Conservation (phyloP, 2,797 vertebrate species). For the Rhinichthys osculus region DNA sequence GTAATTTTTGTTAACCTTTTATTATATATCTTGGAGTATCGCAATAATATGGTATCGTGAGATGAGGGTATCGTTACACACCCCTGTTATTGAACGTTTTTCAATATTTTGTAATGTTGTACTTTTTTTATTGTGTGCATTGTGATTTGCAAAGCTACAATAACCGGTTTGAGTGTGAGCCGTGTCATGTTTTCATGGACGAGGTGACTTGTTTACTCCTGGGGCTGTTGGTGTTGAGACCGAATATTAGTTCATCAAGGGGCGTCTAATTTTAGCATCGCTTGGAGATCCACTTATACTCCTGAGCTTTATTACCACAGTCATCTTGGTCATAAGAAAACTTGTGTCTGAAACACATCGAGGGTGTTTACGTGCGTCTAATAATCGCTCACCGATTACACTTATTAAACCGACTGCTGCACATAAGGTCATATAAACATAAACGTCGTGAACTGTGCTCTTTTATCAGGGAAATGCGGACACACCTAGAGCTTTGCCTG, state of each 20-base stretch:
- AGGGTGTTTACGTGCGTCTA: not conserved
- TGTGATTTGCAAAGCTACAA: not conserved
- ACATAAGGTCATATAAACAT: not conserved
- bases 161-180: not conserved
- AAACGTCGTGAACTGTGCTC: not conserved
- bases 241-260: constrained; percentile 12
- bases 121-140: not conserved
- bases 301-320: constrained; percentile 10
- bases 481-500: not conserved
- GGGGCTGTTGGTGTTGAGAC: not conserved
- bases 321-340: not conserved
- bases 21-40: no score
- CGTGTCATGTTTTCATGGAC: not conserved
- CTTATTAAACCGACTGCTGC: not conserved
- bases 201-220: constrained; percentile 7
- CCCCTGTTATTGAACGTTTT: no score
- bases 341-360: not conserved
- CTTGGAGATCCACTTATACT: not conserved
- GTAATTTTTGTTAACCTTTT: no score
- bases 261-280: constrained; percentile 28
- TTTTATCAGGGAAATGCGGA: not conserved
- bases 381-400: not conserved
- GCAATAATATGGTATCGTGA: no score
- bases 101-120: no score
- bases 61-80: no score